Evolutionary conservation across 2,113 vertebrate genomes (phyloP).

Genomic region (Campylomormyrus tamandua): DNA sequence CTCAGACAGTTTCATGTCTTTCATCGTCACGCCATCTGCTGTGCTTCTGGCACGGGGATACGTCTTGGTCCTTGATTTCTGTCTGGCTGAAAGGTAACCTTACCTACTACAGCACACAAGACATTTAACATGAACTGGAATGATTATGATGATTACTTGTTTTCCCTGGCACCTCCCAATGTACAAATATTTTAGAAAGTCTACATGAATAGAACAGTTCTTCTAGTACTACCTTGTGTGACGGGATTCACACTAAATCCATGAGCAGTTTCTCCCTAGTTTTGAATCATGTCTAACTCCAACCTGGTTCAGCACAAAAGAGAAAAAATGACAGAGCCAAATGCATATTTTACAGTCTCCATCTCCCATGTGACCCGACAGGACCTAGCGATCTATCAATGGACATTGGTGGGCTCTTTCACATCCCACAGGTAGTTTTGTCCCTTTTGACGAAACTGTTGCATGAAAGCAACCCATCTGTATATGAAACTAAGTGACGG

Average conservation of each 20-base stretch:
- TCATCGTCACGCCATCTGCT: background rate
- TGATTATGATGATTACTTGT: constrained; percentile 30
- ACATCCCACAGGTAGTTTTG: constrained; percentile 43
- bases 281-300: constrained; percentile 61
- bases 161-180: constrained; percentile 35
- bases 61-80: background rate
- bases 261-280: constrained; percentile 27
- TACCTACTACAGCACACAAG: background rate
- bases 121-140: background rate
- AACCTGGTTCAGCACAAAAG: constrained; percentile 44
- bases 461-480: background rate
- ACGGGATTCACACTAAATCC: constrained; percentile 49
- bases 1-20: background rate
- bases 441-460: constrained; percentile 35
- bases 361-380: constrained; percentile 46
- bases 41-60: background rate
- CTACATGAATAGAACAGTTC: constrained; percentile 50
- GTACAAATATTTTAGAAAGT: constrained; percentile 50
- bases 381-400: constrained; percentile 52
- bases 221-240: constrained; percentile 32
- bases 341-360: constrained; percentile 59
- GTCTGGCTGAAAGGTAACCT: background rate
- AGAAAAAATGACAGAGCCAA: constrained; percentile 42
- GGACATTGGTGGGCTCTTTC: constrained; percentile 31
- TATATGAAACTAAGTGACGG: background rate